Percentiles rank a stretch among this genome's conserved stretches.
phyloP scores from a whole-genome alignment of 2,113 vertebrate species.

The Rafetus swinhoei region DNA sequence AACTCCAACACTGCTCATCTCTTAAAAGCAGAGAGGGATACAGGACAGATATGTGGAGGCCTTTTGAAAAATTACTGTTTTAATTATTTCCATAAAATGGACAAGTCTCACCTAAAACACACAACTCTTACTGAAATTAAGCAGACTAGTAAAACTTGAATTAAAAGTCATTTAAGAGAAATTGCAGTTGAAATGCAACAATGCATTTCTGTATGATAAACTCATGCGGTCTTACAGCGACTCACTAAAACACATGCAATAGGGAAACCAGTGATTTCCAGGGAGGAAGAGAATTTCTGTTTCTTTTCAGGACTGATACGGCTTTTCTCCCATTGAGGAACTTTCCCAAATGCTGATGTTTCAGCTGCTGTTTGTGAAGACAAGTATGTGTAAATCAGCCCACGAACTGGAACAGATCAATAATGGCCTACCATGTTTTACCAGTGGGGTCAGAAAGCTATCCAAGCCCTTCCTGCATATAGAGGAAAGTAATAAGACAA shows the following conservation, averaged over 20 bases:
- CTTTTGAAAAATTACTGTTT: background rate
- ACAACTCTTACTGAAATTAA: slow-evolving; percentile 47
- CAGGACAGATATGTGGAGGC: background rate
- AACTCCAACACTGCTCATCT: background rate
- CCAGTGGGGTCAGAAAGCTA: background rate
- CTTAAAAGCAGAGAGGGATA: background rate
- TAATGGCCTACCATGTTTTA: background rate
- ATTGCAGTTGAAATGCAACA: slow-evolving; percentile 28
- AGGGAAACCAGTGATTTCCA: slow-evolving; percentile 48
- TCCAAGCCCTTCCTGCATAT: slow-evolving; percentile 22
- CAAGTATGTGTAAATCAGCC: background rate
- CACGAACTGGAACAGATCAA: background rate
- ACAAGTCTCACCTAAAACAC: background rate
- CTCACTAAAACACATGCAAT: slow-evolving; percentile 70
- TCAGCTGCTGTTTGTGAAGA: background rate
- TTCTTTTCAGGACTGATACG: slow-evolving; percentile 27
- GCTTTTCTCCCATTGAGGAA: slow-evolving; percentile 17
- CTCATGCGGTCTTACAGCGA: slow-evolving; percentile 61
- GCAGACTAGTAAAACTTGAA: background rate
- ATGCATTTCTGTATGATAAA: slow-evolving; percentile 37
- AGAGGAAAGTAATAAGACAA: slow-evolving; percentile 20
- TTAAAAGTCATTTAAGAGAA: slow-evolving; percentile 34
- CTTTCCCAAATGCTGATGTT: slow-evolving; percentile 9
- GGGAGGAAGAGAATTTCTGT: background rate
- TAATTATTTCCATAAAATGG: slow-evolving; percentile 24